phyloP scores from a whole-genome alignment of 2,113 vertebrate species.

The Guaruba guarouba region DNA sequence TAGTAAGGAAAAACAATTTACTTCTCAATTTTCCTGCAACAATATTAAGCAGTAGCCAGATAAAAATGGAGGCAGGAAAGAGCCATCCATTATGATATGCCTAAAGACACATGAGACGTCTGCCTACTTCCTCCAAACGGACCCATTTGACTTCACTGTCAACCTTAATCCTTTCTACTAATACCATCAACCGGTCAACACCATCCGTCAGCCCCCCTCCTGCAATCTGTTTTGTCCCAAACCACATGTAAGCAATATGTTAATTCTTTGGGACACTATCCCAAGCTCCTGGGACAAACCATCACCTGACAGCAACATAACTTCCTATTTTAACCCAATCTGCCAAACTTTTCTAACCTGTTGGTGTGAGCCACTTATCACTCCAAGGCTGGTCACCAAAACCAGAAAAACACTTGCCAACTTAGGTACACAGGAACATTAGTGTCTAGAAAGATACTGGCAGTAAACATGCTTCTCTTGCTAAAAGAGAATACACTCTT shows the following conservation, averaged over 20 bases:
- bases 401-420: neutral
- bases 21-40: neutral
- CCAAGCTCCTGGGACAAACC: neutral
- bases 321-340: neutral
- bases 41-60: neutral
- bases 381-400: neutral
- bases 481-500: neutral
- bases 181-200: neutral
- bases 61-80: neutral
- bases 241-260: accelerated
- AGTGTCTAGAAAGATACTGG: neutral
- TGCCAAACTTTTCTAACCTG: neutral
- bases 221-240: neutral
- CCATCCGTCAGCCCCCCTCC: neutral
- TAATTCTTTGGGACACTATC: neutral
- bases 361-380: neutral
- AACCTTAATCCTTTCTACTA: neutral
- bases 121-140: neutral
- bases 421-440: neutral
- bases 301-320: neutral
- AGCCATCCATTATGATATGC: accelerated
- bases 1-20: neutral
- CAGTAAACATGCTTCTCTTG: neutral
- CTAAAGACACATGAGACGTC: neutral
- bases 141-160: neutral